Evolutionary conservation across 2,113 vertebrate genomes (phyloP).

Genomic region (Pholis gunnellus): DNA sequence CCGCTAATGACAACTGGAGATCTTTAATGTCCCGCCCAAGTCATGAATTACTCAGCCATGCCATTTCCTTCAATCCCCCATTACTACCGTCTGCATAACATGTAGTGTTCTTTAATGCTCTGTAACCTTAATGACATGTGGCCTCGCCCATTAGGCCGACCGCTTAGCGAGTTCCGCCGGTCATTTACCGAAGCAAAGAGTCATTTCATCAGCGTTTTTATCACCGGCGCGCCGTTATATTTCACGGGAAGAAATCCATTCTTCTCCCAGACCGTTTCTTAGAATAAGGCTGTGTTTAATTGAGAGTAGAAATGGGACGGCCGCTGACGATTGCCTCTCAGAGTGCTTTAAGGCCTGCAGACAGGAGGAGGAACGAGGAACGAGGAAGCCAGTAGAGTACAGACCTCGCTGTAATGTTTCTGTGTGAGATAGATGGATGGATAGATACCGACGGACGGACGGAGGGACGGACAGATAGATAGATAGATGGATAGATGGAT

Average conservation of each 20-base stretch:
- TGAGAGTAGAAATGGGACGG: slow-evolving; percentile 49
- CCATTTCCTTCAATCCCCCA: slow-evolving; percentile 49
- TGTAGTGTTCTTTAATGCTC: slow-evolving; percentile 64
- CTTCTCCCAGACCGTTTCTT: slow-evolving; percentile 46
- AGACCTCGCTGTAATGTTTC: too few relatives aligned
- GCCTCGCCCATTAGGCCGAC: slow-evolving; percentile 60
- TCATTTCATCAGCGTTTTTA: slow-evolving; percentile 51
- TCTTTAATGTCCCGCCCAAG: slow-evolving; percentile 45
- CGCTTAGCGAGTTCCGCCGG: slow-evolving; percentile 60
- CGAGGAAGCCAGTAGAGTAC: too few relatives aligned
- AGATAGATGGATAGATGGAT: too few relatives aligned
- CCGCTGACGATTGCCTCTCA: slow-evolving; percentile 56
- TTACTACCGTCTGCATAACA: slow-evolving; percentile 45
- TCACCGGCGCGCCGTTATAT: slow-evolving; percentile 34
- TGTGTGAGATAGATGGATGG: too few relatives aligned
- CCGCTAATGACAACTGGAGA: slow-evolving; percentile 51
- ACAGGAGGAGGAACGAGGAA: not conserved
- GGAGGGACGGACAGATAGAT: too few relatives aligned
- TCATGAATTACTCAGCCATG: slow-evolving; percentile 44
- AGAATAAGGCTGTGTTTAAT: slow-evolving; percentile 62
- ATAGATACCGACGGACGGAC: too few relatives aligned
- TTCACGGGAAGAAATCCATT: slow-evolving; percentile 45
- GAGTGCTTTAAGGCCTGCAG: slow-evolving; percentile 45
- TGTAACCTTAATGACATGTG: slow-evolving; percentile 64
- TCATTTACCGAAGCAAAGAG: slow-evolving; percentile 52